These are phyloP conservation scores for Euura lappo DNA, from an alignment of 1,140 invertebrate species.

Conservation along the genomic window DNA sequence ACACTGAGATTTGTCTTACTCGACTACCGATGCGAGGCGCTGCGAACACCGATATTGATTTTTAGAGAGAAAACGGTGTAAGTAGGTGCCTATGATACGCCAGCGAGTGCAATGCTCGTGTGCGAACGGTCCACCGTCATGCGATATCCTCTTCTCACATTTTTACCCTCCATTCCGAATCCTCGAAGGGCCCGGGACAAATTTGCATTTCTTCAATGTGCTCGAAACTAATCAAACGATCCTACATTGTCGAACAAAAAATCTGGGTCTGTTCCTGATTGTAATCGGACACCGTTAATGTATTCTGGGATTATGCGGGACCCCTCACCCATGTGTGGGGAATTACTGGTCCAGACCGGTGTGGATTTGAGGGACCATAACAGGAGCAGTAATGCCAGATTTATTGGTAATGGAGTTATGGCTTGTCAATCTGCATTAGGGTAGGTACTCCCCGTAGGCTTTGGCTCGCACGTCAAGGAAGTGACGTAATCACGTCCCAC, in stretches of 20 bases:
- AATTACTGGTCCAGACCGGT: too few relatives aligned
- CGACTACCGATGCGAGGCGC: conserved; percentile 47
- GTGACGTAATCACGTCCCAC: background rate
- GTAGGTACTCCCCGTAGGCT: background rate
- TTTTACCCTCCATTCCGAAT: too few relatives aligned
- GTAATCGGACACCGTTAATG: too few relatives aligned
- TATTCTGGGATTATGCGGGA: too few relatives aligned
- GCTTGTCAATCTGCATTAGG: background rate
- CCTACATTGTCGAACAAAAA: too few relatives aligned
- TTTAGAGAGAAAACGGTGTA: conserved; percentile 47
- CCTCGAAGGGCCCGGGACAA: too few relatives aligned
- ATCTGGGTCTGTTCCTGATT: too few relatives aligned
- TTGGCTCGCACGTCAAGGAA: background rate
- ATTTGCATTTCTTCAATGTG: too few relatives aligned
- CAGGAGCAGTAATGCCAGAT: background rate
- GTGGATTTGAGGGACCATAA: too few relatives aligned
- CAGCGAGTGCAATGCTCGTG: conserved; percentile 1
- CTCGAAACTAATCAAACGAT: too few relatives aligned
- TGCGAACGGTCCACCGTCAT: background rate
- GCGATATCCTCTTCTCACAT: too few relatives aligned
- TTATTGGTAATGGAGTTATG: background rate
- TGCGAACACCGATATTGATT: conserved; percentile 58
- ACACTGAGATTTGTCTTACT: conserved; percentile 54
- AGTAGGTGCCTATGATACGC: conserved; percentile 44
- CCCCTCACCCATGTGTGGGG: too few relatives aligned